Conservation (phyloP, 2,113 vertebrate genomes). For the Tinamus guttatus region DNA sequence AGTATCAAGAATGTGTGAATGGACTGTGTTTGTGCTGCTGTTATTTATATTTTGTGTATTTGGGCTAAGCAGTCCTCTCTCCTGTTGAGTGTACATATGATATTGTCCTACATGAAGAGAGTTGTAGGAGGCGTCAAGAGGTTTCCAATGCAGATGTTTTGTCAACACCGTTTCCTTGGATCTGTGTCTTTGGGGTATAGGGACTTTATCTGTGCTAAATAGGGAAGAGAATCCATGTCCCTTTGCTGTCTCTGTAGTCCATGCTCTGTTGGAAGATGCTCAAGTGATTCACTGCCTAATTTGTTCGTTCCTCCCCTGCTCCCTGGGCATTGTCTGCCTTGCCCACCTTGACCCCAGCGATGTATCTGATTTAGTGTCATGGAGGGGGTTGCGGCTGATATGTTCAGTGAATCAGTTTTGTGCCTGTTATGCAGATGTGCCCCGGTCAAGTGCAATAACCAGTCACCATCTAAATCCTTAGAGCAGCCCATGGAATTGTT, state of each 20-base stretch:
- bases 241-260: background rate
- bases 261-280: background rate
- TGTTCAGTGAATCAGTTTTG: background rate
- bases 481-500: rapidly evolving
- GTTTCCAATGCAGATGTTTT: background rate
- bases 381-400: background rate
- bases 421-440: background rate
- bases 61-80: background rate
- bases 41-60: background rate
- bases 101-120: background rate
- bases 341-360: background rate
- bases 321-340: background rate
- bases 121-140: background rate
- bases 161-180: background rate
- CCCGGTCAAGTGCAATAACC: background rate
- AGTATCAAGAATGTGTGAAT: background rate
- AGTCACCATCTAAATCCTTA: background rate
- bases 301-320: background rate
- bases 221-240: background rate
- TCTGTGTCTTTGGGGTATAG: rapidly evolving
- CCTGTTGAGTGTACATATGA: background rate
- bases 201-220: background rate
- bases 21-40: background rate
- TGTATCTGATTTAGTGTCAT: rapidly evolving
- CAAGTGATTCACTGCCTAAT: background rate